Evolutionary conservation across 2,797 vertebrate genomes (phyloP).

Genomic region (Cephalopachus bancanus): DNA sequence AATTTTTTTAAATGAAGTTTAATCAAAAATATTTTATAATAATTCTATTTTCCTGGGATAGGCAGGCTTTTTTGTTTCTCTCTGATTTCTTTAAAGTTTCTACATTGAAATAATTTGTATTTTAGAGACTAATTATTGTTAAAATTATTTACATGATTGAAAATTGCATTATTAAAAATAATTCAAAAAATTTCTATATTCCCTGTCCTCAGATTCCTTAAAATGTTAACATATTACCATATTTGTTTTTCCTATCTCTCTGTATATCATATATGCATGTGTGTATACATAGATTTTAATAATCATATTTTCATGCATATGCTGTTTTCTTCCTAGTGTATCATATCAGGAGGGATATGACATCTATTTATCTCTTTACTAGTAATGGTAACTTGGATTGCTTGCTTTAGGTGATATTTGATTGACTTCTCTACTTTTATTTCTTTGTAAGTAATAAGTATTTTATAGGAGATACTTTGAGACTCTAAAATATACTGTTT

Average conservation of each 20-base stretch:
- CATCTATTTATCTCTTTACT: not conserved
- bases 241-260: not conserved
- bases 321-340: not conserved
- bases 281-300: not conserved
- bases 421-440: not conserved
- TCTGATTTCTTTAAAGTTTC: not conserved
- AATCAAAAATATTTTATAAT: not conserved
- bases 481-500: not conserved
- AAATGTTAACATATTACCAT: not conserved
- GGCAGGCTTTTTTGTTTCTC: not conserved
- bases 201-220: not conserved
- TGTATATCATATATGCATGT: not conserved
- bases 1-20: not conserved
- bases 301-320: not conserved
- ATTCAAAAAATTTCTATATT: not conserved
- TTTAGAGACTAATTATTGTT: not conserved
- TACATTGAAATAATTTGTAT: conserved; percentile 44
- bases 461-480: conserved; percentile 18
- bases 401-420: not conserved
- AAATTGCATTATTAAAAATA: not conserved
- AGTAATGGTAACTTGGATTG: not conserved
- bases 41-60: not conserved
- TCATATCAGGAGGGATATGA: not conserved
- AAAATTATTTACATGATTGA: no score
- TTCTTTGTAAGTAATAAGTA: conserved; percentile 6